Evolutionary conservation across 92 coral and sea anemone genomes (phyloP).

Genomic region (Desmophyllum pertusum): DNA sequence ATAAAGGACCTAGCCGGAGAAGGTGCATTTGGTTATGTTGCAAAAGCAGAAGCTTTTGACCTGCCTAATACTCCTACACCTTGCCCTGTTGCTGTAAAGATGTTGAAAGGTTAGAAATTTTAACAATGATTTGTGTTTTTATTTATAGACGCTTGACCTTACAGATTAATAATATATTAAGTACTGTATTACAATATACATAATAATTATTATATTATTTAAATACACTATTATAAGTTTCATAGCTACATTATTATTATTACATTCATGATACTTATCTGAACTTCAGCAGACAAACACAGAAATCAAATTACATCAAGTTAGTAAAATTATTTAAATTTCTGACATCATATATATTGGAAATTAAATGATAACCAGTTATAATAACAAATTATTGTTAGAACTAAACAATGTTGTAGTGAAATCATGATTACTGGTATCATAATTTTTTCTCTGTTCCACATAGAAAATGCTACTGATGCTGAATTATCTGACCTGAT

Average conservation of each 20-base stretch:
- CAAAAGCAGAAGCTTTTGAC: constrained; percentile 81
- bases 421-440: neutral
- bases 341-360: too few species aligned
- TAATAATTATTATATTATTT: too few species aligned
- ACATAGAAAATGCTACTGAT: constrained; percentile 81
- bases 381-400: too few species aligned
- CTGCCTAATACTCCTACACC: constrained; percentile 51
- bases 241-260: too few species aligned
- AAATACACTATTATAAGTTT: too few species aligned
- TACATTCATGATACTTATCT: too few species aligned
- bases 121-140: neutral
- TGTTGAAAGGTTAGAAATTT: constrained; percentile 79
- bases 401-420: neutral
- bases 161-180: neutral
- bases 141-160: neutral
- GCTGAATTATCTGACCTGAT: constrained; percentile 80
- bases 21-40: constrained; percentile 97
- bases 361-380: too few species aligned
- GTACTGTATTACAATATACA: too few species aligned
- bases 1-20: constrained; percentile 83
- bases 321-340: too few species aligned
- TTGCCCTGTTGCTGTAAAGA: constrained; percentile 89
- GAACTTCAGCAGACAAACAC: too few species aligned
- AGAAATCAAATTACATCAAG: too few species aligned
- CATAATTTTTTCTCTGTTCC: neutral